phyloP scores from a whole-genome alignment of 2,797 vertebrate species.

The Chelon labrosus region DNA sequence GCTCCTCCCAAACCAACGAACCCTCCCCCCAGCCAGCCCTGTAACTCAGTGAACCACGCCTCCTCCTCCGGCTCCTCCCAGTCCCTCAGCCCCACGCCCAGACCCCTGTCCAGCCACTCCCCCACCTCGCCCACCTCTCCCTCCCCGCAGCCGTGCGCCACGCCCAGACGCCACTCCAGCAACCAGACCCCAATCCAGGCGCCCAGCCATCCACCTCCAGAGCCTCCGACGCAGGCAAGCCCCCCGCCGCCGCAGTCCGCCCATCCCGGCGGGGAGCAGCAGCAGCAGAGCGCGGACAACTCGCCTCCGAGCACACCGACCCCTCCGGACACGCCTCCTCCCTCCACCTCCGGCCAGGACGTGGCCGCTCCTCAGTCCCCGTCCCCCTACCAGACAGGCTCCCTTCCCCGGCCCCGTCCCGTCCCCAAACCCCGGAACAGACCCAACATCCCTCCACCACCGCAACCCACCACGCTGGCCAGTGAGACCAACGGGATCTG shows the following conservation, averaged over 20 bases:
- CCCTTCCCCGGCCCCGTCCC: conserved; percentile 89
- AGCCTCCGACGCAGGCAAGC: conserved; percentile 89
- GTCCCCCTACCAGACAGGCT: conserved; percentile 83
- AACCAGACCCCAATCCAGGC: conserved; percentile 92
- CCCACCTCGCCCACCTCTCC: conserved; percentile 82
- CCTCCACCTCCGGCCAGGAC: conserved; percentile 58
- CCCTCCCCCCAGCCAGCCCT: conserved; percentile 89
- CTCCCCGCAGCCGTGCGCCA: conserved; percentile 78
- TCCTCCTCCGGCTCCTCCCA: conserved; percentile 79
- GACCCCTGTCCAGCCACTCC: conserved; percentile 85
- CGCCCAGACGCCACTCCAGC: conserved; percentile 89
- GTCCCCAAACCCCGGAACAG: conserved; percentile 95
- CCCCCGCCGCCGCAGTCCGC: conserved; percentile 68
- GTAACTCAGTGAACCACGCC: conserved; percentile 73
- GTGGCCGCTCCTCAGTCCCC: conserved; percentile 67
- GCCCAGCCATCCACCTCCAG: conserved; percentile 93
- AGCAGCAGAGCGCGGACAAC: conserved; percentile 74
- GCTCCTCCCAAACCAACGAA: conserved; percentile 95
- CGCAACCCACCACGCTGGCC: conserved; percentile 84
- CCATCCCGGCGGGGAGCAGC: conserved; percentile 65
- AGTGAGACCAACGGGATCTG: conserved; percentile 77
- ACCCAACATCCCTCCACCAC: conserved; percentile 92
- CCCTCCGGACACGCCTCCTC: conserved; percentile 91
- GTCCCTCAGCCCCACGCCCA: conserved; percentile 85
- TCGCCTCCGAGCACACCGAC: conserved; percentile 90